Evolutionary conservation across 1,140 invertebrate genomes (phyloP).

Genomic region (Caerostris extrusa): DNA sequence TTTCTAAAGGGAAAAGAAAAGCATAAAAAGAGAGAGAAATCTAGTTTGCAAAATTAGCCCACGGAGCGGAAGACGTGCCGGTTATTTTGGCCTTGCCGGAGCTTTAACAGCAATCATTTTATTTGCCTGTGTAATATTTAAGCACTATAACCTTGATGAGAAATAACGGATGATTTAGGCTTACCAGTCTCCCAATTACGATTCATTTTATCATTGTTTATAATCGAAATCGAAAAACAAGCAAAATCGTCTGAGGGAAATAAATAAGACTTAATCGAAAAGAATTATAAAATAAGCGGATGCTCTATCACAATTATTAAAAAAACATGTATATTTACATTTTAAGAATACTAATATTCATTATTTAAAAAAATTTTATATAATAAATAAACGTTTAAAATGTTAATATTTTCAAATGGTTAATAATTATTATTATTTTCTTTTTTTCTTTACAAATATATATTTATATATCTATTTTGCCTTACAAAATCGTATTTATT

Average conservation of each 20-base stretch:
- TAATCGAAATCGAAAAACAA: background rate
- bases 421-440: no score
- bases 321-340: no score
- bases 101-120: background rate
- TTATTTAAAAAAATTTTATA: no score
- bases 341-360: no score
- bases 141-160: background rate
- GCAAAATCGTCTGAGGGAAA: background rate
- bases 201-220: background rate
- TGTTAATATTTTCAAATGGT: no score
- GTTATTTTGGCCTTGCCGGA: constrained; percentile 12
- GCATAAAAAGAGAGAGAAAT: background rate
- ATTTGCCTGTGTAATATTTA: background rate
- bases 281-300: no score
- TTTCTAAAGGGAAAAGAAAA: background rate
- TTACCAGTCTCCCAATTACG: background rate
- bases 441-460: no score
- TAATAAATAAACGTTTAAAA: no score
- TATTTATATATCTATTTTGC: no score
- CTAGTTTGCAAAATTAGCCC: constrained; percentile 14
- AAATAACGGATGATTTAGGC: background rate
- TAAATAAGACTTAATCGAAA: no score
- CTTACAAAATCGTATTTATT: no score
- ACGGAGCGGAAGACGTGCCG: constrained; percentile 4
- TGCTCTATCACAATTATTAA: no score